Evolutionary conservation across 1,140 invertebrate genomes (phyloP), one percentile per base, ranked within the genome.

Genomic region (Amphibalanus amphitrite): DNA sequence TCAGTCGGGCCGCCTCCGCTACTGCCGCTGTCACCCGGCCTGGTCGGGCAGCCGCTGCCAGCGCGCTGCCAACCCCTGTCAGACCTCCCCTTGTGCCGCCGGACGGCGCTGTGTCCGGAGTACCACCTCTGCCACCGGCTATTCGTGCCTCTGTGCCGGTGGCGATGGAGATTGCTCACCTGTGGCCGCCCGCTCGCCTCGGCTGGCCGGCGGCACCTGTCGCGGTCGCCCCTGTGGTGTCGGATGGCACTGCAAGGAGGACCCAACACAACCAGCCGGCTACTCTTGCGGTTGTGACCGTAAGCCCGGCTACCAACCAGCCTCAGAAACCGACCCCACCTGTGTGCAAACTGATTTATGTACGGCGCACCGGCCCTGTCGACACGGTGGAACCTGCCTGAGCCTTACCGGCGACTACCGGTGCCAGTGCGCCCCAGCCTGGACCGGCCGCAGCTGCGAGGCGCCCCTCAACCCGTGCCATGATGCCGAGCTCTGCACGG

Each of bases 361-460:
- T 20, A 20, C 20, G 13, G 47, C 47, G 47, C 47, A 59, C 47
- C 47, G 47, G 47, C 47, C 47, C 10, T 59, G 47, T 20, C 47
- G 20, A 23, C 47, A 59, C 17, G 47, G 47, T 20, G 47, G 47
- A 8, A 59, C 47, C 13, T 59, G 47, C 23, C 17, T 59, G 47
- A 59, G 47, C 47, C 17, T 59, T 8, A 20, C 68, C 68, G 40
- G 67, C 69, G 40, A 59, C 28, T 29, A 67, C 30, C 40, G 69
- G 13, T 70, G 69, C 23, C 40, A 70, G 17, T 70, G 69, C 30
- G 15, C 17, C 67, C 69, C 69, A n/a, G 69, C 38, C 17, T 70
- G 69, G 69, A 38, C 15, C 30, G 69, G 69, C 28, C 69, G 69
- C 28, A 26, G 67, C 69, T 70, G 69, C 30, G 17, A 70, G 69